Conservation (phyloP, 2,113 vertebrate species). For the Megaptera novaeangliae region DNA sequence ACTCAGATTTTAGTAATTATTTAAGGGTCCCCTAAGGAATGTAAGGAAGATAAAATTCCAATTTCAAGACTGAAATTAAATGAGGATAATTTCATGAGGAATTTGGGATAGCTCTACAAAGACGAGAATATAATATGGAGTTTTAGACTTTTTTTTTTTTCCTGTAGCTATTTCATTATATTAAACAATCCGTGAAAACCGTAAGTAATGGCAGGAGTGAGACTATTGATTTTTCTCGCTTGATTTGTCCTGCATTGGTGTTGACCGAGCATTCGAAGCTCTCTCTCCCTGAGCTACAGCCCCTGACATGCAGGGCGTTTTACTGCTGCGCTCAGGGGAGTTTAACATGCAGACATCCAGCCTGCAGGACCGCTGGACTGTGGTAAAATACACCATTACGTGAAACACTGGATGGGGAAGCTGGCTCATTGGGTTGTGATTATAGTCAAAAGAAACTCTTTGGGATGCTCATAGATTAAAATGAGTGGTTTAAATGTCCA, state of each 20-base stretch:
- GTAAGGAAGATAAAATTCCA: background rate
- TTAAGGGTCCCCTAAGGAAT: background rate
- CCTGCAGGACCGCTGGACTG: background rate
- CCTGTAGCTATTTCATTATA: background rate
- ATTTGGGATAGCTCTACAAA: background rate
- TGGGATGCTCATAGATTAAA: conserved; percentile 42
- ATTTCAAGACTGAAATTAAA: background rate
- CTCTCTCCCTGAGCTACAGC: background rate
- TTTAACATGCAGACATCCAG: background rate
- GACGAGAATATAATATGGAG: background rate
- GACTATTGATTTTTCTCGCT: background rate
- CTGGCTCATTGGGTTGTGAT: conserved; percentile 36
- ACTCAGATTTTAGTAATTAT: background rate
- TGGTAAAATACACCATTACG: conserved; percentile 50
- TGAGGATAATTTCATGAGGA: background rate
- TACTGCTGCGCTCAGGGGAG: background rate
- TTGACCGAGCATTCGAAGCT: background rate
- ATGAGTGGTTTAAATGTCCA: conserved; percentile 17
- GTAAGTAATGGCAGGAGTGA: background rate
- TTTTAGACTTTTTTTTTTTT: background rate
- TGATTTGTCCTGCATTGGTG: background rate
- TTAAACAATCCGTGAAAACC: background rate
- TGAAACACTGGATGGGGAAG: background rate
- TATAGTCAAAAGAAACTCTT: conserved; percentile 27
- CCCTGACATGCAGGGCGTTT: background rate